Evolutionary conservation across 2,888 invertebrate species (phyloP), one percentile per base, ranked within the genome.

Genomic region (Drosophila pseudotalamancana): DNA sequence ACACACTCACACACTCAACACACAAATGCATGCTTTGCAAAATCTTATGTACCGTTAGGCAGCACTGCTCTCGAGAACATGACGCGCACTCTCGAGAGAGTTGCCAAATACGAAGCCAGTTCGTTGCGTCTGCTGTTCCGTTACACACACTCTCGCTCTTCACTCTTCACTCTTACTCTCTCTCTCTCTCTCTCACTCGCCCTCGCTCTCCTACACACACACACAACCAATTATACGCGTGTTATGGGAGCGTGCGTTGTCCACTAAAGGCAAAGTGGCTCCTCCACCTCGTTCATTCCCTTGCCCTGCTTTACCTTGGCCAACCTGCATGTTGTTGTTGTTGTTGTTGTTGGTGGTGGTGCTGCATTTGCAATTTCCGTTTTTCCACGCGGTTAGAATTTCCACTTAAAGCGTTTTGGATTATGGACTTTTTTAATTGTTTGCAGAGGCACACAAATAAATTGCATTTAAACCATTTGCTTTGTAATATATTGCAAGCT

Each of bases 31-130:
- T 43, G 60, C 49, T 72, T 57, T 53, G 43, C 45, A 54, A 73
- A 81, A 54, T 67, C 70, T 42, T 80, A 78, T 80, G 56, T 85
- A 82, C 74, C 62, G 54, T 72, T 65, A 64, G 54, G 46, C 57
- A 56, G 57, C 66, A 39, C 45, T 57, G 49, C 65, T 87, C 87
- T 87, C 85, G 48, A 55, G 70, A 66, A 78, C 45, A 59, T 59
- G 63, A 68, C 42, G 81, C 70, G 61, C 82, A 59, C 78, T 85
- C 70, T 84, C 77, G 21, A 16, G 65, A 77, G 82, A 85, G 76
- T 51, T 43, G 49, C 54, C 35, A 53, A 61, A 48, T 29, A 49
- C 49, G 63, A 63, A 40, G 48, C 19, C 60, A 68, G 42, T 55
- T 72, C 86, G 85, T 29, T 72, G 54, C 55, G 55, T 71, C 55